Evolutionary conservation across 2,113 vertebrate genomes (phyloP).

Genomic region (Coptodon bakossiorum): DNA sequence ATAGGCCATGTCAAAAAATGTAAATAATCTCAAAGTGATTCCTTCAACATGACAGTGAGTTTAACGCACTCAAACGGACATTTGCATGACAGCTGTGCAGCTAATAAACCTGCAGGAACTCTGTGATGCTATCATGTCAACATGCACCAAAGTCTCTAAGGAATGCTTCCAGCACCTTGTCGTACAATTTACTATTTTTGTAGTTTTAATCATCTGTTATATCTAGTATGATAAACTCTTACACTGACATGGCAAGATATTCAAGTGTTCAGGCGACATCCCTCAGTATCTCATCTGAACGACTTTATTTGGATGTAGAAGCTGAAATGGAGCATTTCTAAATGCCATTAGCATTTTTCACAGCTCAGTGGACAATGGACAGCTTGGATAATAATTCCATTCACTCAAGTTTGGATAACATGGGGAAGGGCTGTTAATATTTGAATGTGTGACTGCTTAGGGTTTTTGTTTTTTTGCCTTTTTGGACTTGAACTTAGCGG

Average conservation of each 20-base stretch:
- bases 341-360: background rate
- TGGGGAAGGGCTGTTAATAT: background rate
- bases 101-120: background rate
- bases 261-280: rapidly evolving
- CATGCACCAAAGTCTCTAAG: background rate
- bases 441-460: background rate
- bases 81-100: background rate
- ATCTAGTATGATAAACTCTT: background rate
- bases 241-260: background rate
- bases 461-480: background rate
- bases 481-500: background rate
- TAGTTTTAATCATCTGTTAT: background rate
- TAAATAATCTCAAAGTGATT: background rate
- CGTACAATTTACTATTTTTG: background rate
- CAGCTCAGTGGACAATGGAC: background rate
- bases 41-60: rapidly evolving
- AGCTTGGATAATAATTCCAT: background rate
- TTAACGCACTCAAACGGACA: rapidly evolving
- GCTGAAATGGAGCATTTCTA: background rate
- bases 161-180: background rate
- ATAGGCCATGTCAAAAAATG: background rate
- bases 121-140: background rate
- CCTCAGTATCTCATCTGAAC: background rate
- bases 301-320: background rate
- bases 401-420: background rate